phyloP scores from a whole-genome alignment of 1,140 invertebrate species.

The Drosophila sturtevanti region DNA sequence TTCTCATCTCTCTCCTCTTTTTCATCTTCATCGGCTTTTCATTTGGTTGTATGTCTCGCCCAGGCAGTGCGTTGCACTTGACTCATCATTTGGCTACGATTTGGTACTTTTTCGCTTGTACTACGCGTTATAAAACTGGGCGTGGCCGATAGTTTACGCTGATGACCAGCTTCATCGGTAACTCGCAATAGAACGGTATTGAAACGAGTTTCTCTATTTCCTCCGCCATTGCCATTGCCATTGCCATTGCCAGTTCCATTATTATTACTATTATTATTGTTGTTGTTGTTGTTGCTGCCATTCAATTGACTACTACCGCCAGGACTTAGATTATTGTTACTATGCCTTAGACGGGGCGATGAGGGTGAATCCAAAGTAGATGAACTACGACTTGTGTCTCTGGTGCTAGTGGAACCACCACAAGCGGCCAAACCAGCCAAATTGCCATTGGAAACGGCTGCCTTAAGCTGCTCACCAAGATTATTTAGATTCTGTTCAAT shows the following conservation, averaged over 20 bases:
- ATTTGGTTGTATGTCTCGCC: conserved; percentile 94
- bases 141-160: conserved; percentile 78
- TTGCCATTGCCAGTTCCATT: conserved; percentile 38
- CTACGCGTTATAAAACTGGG: conserved; percentile 88
- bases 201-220: conserved; percentile 48
- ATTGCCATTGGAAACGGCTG: conserved; percentile 84
- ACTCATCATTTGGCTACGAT: conserved; percentile 92
- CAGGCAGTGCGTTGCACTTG: conserved; percentile 90
- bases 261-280: conserved; percentile 31
- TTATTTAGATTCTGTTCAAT: conserved; percentile 80
- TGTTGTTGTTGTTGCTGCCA: conserved; percentile 33
- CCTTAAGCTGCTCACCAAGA: conserved; percentile 84
- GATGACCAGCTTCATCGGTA: conserved; percentile 80
- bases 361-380: conserved; percentile 76
- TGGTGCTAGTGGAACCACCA: conserved; percentile 60
- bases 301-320: conserved; percentile 53
- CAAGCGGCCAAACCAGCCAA: conserved; percentile 67
- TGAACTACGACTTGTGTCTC: conserved; percentile 72
- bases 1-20: not conserved
- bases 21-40: conserved; percentile 87
- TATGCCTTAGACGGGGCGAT: conserved; percentile 62
- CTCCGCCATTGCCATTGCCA: conserved; percentile 34
- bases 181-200: conserved; percentile 70
- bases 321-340: conserved; percentile 62
- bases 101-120: conserved; percentile 92